phyloP scores from a whole-genome alignment of 1,140 invertebrate genomes.

The Melanaphis sacchari region DNA sequence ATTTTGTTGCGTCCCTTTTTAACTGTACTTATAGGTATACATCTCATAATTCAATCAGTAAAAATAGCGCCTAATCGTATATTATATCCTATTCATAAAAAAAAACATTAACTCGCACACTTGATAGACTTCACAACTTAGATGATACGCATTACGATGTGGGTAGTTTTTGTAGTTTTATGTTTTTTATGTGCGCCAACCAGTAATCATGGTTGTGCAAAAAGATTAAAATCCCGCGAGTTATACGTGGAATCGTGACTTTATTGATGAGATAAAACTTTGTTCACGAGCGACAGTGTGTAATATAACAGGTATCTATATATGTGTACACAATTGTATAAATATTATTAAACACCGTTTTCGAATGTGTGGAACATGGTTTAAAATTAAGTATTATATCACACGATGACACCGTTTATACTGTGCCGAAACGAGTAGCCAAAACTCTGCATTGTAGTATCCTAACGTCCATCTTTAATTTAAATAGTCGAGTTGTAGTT shows the following conservation, averaged over 20 bases:
- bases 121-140: background rate
- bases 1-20: background rate
- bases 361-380: background rate
- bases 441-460: background rate
- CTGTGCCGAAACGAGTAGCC: background rate
- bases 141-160: background rate
- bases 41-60: background rate
- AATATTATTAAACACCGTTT: background rate
- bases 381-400: background rate
- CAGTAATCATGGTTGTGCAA: background rate
- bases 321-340: background rate
- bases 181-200: background rate
- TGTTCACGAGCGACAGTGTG: background rate
- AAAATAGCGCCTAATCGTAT: background rate
- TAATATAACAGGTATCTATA: background rate
- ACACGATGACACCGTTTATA: background rate
- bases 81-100: background rate
- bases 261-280: background rate
- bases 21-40: background rate
- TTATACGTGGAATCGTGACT: background rate
- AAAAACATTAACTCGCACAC: background rate
- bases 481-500: background rate
- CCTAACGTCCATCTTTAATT: background rate
- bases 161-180: slow-evolving; percentile 7
- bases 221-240: background rate